These are phyloP conservation scores for Ectropis crepuscularia DNA, from an alignment of 2,888 invertebrate genomes.

Conservation along the genomic window DNA sequence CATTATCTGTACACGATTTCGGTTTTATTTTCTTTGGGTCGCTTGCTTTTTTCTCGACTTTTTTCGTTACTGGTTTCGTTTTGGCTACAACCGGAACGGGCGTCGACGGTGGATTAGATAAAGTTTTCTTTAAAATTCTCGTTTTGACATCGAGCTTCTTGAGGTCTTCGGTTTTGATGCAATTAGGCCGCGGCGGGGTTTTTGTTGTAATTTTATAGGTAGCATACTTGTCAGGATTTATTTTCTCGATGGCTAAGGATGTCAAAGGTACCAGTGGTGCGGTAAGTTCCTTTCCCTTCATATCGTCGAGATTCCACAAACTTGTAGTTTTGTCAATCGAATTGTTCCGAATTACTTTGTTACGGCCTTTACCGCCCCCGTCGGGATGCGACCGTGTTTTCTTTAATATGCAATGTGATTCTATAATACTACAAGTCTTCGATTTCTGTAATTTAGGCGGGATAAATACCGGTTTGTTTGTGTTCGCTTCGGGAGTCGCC, in stretches of 20 bases:
- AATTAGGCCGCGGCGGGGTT: conserved; percentile 66
- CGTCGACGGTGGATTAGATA: conserved; percentile 81
- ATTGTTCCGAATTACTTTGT: conserved; percentile 74
- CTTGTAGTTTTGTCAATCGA: conserved; percentile 84
- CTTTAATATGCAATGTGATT: conserved; percentile 88
- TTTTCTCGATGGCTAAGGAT: conserved; percentile 67
- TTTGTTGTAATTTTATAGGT: conserved; percentile 81
- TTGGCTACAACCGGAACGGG: conserved; percentile 79
- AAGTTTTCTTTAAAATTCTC: conserved; percentile 81
- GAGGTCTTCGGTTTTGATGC: conserved; percentile 75
- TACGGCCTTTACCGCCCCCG: conserved; percentile 62
- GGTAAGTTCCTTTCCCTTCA: conserved; percentile 80
- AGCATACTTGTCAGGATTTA: conserved; percentile 79
- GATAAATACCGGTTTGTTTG: conserved; percentile 59
- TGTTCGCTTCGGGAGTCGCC: conserved; percentile 54
- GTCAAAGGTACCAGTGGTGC: conserved; percentile 73
- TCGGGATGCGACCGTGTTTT: conserved; percentile 82
- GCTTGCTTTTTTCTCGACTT: conserved; percentile 71
- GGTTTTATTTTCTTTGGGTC: conserved; percentile 76
- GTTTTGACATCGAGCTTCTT: conserved; percentile 83
- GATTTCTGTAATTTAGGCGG: conserved; percentile 88
- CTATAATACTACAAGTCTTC: conserved; percentile 89
- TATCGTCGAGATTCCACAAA: conserved; percentile 85
- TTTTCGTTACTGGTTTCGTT: conserved; percentile 73
- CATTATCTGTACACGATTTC: conserved; percentile 69